phyloP scores from a whole-genome alignment of 1,140 invertebrate species.

The Ceratina australensis region DNA sequence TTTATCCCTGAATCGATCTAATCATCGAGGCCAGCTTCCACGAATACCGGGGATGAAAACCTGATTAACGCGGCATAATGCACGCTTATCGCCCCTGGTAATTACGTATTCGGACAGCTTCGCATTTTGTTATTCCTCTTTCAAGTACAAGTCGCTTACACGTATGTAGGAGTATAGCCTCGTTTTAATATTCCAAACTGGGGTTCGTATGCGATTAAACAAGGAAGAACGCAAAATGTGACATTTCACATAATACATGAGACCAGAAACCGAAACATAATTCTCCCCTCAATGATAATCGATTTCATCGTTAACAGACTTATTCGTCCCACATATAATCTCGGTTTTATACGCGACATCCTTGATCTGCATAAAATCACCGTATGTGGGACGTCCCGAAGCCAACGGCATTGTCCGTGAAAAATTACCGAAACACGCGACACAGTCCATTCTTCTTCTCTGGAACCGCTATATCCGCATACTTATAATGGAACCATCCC shows the following conservation, averaged over 20 bases:
- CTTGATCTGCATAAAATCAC: constrained; percentile 44
- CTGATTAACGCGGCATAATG: constrained; percentile 14
- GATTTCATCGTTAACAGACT: too few species aligned
- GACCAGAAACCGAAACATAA: too few species aligned
- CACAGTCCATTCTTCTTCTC: constrained; percentile 48
- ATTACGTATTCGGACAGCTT: constrained; percentile 19
- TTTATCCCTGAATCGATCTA: constrained; percentile 62
- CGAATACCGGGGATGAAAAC: not conserved
- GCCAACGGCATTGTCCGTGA: constrained; percentile 46
- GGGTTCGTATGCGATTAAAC: not conserved
- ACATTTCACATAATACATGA: too few species aligned
- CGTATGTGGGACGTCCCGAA: constrained; percentile 21
- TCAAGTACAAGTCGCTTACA: too few species aligned
- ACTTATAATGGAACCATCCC: constrained; percentile 68
- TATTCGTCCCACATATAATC: constrained; percentile 15
- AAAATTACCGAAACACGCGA: constrained; percentile 63
- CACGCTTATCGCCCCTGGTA: constrained; percentile 11
- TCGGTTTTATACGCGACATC: constrained; percentile 6
- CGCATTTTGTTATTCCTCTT: not conserved
- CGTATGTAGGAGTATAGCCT: too few species aligned
- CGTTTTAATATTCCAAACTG: too few species aligned
- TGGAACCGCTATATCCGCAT: constrained; percentile 57
- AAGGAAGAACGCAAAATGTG: not conserved
- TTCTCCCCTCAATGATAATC: not conserved
- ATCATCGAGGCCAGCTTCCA: constrained; percentile 39